phyloP scores from a whole-genome alignment of 2,888 invertebrate species.

The Mactromeris polynyma region DNA sequence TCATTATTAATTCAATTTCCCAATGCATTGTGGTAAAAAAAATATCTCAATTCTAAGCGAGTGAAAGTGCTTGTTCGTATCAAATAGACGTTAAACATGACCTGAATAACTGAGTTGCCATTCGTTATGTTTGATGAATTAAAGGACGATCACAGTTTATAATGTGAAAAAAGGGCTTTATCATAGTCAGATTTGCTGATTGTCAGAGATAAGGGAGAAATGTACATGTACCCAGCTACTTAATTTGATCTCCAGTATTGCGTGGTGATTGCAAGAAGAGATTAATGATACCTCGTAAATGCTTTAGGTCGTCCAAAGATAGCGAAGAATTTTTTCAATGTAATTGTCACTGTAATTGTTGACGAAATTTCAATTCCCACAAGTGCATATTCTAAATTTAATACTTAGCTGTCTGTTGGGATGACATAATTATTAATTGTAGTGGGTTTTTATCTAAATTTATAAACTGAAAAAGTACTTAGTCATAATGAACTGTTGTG shows the following conservation, averaged over 20 bases:
- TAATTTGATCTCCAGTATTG: background rate
- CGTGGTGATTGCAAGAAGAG: background rate
- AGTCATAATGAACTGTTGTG: background rate
- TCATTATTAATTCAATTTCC: background rate
- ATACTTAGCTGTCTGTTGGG: background rate
- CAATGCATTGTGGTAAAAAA: background rate
- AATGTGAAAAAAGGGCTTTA: constrained; percentile 36
- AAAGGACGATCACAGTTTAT: constrained; percentile 20
- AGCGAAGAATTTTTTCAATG: background rate
- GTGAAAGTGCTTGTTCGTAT: background rate
- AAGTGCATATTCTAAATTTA: background rate
- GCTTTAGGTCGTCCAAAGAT: background rate
- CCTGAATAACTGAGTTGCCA: constrained; percentile 43
- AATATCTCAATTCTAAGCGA: background rate
- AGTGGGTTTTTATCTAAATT: background rate
- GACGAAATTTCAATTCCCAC: background rate
- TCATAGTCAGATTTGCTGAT: constrained; percentile 34
- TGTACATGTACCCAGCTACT: background rate
- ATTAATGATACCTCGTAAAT: background rate
- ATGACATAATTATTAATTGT: constrained; percentile 3
- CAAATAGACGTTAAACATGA: constrained; percentile 10
- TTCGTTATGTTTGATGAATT: constrained; percentile 1
- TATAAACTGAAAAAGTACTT: background rate
- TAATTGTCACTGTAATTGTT: background rate
- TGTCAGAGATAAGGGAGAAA: constrained; percentile 25